phyloP scores from a whole-genome alignment of 2,113 vertebrate genomes.

The Thermophis baileyi region DNA sequence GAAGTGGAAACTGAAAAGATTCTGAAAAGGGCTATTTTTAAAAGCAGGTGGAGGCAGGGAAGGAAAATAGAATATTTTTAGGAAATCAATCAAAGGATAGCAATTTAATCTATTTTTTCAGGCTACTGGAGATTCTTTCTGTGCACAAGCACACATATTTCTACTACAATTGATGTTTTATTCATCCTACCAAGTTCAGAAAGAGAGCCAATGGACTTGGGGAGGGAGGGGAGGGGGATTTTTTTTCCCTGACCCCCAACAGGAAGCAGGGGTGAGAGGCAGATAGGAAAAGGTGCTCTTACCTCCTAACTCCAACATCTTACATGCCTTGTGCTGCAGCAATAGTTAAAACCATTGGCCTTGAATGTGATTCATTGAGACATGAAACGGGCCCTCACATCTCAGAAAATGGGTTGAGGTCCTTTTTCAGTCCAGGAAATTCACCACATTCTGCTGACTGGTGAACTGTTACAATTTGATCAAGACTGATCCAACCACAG shows the following conservation, averaged over 20 bases:
- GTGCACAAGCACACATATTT: conserved; percentile 21
- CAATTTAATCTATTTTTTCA: conserved; percentile 36
- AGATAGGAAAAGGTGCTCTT: background rate
- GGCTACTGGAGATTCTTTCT: conserved; percentile 35
- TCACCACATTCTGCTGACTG: background rate
- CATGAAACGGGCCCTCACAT: background rate
- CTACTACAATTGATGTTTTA: conserved; percentile 37
- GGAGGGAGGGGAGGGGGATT: background rate
- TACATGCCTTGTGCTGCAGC: background rate
- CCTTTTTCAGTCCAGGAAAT: background rate
- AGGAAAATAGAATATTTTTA: conserved; percentile 22
- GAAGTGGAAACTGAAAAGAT: background rate
- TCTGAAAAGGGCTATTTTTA: background rate
- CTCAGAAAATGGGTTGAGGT: background rate
- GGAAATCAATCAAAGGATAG: conserved; percentile 39
- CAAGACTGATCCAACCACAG: background rate
- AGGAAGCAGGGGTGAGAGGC: background rate
- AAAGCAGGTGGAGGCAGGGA: background rate
- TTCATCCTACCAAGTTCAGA: conserved; percentile 26
- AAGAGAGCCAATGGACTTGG: conserved; percentile 8
- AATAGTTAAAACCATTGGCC: background rate
- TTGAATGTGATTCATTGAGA: background rate
- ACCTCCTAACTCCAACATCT: background rate
- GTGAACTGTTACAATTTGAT: background rate
- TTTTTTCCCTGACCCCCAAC: background rate